phyloP scores from a whole-genome alignment of 2,888 invertebrate species.

The Diabrotica balteata region DNA sequence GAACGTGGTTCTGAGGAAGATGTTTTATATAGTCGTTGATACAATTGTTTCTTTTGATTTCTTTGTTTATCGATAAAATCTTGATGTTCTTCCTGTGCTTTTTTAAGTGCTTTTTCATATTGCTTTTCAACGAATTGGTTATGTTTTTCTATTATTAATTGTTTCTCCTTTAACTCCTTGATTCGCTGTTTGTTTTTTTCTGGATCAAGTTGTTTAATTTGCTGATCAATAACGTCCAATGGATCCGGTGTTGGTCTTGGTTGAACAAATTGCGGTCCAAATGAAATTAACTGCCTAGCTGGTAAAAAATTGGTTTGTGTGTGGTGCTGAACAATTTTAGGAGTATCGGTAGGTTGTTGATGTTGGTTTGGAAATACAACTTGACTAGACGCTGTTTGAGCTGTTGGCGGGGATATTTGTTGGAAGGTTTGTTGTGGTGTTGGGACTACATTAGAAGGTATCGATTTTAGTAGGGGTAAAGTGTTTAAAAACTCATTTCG shows the following conservation, averaged over 20 bases:
- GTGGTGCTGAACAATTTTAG: slow-evolving; percentile 51
- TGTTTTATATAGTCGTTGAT: slow-evolving; percentile 54
- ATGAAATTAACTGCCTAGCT: slow-evolving; percentile 26
- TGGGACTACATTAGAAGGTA: slow-evolving; percentile 27
- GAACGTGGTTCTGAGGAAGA: slow-evolving; percentile 52
- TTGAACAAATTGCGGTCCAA: slow-evolving; percentile 39
- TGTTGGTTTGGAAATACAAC: slow-evolving; percentile 33
- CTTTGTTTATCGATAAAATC: slow-evolving; percentile 76
- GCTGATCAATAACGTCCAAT: slow-evolving; percentile 47
- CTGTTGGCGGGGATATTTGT: slow-evolving; percentile 32
- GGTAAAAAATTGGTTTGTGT: slow-evolving; percentile 58
- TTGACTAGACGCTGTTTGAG: slow-evolving; percentile 30
- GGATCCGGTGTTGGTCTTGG: slow-evolving; percentile 50
- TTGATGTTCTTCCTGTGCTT: slow-evolving; percentile 75
- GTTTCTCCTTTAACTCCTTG: slow-evolving; percentile 75
- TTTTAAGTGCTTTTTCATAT: slow-evolving; percentile 79
- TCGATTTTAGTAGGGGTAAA: slow-evolving; percentile 33
- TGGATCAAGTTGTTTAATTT: slow-evolving; percentile 58
- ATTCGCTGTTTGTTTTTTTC: slow-evolving; percentile 70
- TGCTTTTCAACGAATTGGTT: slow-evolving; percentile 81
- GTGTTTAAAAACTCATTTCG: slow-evolving; percentile 35
- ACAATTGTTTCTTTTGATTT: slow-evolving; percentile 66
- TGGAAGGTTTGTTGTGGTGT: slow-evolving; percentile 43
- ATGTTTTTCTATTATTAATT: slow-evolving; percentile 76
- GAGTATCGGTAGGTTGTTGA: slow-evolving; percentile 25